Base-by-base conservation (phyloP, 2,888 invertebrate species). In the Noctuana brunneofusca region DNA sequence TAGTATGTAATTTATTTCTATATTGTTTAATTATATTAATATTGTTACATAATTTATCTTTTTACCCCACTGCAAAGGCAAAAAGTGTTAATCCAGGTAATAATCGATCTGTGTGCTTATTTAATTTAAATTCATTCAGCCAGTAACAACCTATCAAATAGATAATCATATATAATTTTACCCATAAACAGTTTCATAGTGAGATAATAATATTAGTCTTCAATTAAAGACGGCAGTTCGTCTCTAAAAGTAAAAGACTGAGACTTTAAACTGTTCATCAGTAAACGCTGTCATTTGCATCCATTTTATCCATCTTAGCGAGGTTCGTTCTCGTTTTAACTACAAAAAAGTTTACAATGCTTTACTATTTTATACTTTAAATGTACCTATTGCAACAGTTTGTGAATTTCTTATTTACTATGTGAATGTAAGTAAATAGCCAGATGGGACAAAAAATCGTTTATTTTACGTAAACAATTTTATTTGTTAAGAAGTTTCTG, bases 1-100 rank as follows among this genome's bases (percentile, higher is more conserved):
- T n/a, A n/a, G n/a, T n/a, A n/a, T n/a, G n/a, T n/a, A n/a, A 38
- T 22, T 35, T 46, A 56, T 56, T 56, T 30, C 43, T 38, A 43
- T 38, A 38, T 38, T 14, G n/a, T 5, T 38, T 6, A 38, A 38
- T 38, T 38, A 38, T 38, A 1, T 32, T n/a, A 35, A n/a, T n/a
- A 9, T 9, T 9, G 27, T 9, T n/a, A n/a, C 2, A 2, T 35
- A n/a, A n/a, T n/a, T 14, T 14, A 9, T 27, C 8, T 27, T n/a
- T n/a, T n/a, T n/a, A n/a, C n/a, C n/a, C n/a, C n/a, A n/a, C n/a
- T n/a, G n/a, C n/a, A n/a, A n/a, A n/a, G n/a, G n/a, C n/a, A n/a
- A n/a, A n/a, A n/a, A n/a, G n/a, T n/a, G n/a, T n/a, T n/a, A n/a
- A n/a, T n/a, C n/a, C n/a, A n/a, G n/a, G n/a, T n/a, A n/a, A n/a